These are phyloP conservation scores for Oscheius sp. DNA, from an alignment of 2,888 invertebrate genomes.

Conservation along the genomic window DNA sequence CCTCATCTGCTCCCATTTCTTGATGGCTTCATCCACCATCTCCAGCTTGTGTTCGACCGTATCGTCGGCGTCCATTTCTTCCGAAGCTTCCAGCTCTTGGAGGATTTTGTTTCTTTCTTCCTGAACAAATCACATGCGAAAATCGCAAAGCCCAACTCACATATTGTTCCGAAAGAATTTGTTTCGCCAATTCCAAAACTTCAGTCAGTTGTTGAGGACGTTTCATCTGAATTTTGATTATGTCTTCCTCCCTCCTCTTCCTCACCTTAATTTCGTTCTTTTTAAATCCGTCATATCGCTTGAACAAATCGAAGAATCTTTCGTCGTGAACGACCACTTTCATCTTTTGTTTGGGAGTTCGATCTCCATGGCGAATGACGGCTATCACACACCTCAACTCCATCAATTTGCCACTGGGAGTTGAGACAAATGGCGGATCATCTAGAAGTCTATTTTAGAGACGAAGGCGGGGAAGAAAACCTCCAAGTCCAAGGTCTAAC, in stretches of 20 bases:
- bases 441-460: conserved; percentile 73
- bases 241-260: too few relatives aligned
- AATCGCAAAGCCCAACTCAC: conserved; percentile 18
- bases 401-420: conserved; percentile 98
- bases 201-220: conserved; percentile 95
- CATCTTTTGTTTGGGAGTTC: conserved; percentile 99
- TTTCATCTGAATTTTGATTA: conserved; percentile 80
- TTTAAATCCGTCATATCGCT: conserved; percentile 93
- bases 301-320: conserved; percentile 90
- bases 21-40: conserved; percentile 78
- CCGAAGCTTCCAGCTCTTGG: conserved; percentile 40
- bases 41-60: conserved; percentile 55
- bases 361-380: conserved; percentile 94
- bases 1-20: conserved; percentile 92
- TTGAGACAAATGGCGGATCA: conserved; percentile 95
- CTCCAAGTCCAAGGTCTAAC: conserved; percentile 55
- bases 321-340: conserved; percentile 75
- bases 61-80: conserved; percentile 19
- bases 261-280: conserved; percentile 87
- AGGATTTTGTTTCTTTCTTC: conserved; percentile 42
- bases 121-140: conserved; percentile 30
- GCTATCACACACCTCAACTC: conserved; percentile 92
- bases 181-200: conserved; percentile 93
- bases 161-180: conserved; percentile 74
- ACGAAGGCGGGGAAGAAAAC: conserved; percentile 22